phyloP scores from a whole-genome alignment of 2,113 vertebrate species.

The Orycteropus afer region DNA sequence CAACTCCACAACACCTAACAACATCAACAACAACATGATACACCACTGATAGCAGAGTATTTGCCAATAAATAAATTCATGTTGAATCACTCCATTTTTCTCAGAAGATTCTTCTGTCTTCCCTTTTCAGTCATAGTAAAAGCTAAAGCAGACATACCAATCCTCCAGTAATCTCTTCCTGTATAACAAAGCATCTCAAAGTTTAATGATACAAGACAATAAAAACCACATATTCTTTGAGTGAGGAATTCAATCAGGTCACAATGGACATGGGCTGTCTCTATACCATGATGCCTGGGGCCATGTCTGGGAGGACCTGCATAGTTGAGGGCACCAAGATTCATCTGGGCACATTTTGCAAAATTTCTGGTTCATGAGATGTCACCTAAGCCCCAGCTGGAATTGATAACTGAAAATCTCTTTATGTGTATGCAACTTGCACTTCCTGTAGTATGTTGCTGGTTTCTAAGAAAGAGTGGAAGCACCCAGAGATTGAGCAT shows the following conservation, averaged over 20 bases:
- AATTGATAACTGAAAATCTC: background rate
- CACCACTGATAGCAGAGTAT: constrained; percentile 54
- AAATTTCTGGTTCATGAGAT: background rate
- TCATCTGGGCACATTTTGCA: background rate
- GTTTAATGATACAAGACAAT: background rate
- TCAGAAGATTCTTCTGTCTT: background rate
- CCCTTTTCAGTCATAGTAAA: background rate
- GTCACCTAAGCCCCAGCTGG: background rate
- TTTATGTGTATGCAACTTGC: background rate
- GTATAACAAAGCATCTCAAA: background rate
- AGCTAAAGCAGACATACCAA: background rate
- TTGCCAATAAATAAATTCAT: constrained; percentile 65
- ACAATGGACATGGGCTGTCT: background rate
- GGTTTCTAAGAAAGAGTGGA: background rate
- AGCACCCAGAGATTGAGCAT: background rate
- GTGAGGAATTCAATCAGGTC: constrained; percentile 6
- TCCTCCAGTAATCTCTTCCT: background rate
- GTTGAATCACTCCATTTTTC: background rate
- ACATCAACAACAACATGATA: too few species aligned
- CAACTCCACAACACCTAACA: too few species aligned
- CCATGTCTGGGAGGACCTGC: background rate
- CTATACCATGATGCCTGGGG: background rate
- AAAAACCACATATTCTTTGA: background rate
- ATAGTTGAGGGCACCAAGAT: background rate
- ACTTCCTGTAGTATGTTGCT: background rate